Conservation (phyloP, 2,888 invertebrate genomes). For the Diadromus collaris region DNA sequence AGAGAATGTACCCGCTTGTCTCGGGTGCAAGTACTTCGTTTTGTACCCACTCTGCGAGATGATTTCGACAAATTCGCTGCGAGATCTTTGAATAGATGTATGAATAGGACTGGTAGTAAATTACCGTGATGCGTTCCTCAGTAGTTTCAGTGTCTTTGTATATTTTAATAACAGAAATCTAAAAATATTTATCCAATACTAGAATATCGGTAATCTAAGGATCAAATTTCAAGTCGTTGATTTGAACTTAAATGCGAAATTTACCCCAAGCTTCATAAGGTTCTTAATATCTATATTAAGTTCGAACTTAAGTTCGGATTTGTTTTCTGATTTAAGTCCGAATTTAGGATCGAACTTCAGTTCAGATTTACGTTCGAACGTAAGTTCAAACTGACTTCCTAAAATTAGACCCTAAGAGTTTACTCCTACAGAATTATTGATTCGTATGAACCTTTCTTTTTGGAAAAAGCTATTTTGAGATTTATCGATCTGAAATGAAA, state of each 20-base stretch:
- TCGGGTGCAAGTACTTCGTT: slow-evolving; percentile 15
- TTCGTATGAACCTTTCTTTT: not conserved
- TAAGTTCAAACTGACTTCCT: too few species aligned
- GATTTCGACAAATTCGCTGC: slow-evolving; percentile 4
- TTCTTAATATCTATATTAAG: too few species aligned
- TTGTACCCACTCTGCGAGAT: slow-evolving; percentile 6
- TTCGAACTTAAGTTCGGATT: too few species aligned
- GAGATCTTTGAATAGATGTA: slow-evolving; percentile 2
- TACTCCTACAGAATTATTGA: not conserved
- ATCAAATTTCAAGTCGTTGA: too few species aligned
- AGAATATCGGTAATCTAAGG: too few species aligned
- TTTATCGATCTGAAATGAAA: not conserved
- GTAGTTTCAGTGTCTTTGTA: not conserved
- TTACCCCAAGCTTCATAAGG: too few species aligned
- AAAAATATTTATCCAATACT: too few species aligned
- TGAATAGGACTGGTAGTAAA: slow-evolving; percentile 8
- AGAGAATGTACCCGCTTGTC: slow-evolving; percentile 54
- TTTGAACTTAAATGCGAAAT: too few species aligned
- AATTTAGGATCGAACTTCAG: too few species aligned
- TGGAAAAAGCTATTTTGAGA: not conserved
- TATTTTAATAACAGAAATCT: not conserved
- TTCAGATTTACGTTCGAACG: too few species aligned
- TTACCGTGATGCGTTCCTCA: not conserved
- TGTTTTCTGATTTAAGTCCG: too few species aligned
- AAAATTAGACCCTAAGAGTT: too few species aligned